Conservation (phyloP, 2,888 invertebrate species). For the Imbricaverruca yamaguchii region DNA sequence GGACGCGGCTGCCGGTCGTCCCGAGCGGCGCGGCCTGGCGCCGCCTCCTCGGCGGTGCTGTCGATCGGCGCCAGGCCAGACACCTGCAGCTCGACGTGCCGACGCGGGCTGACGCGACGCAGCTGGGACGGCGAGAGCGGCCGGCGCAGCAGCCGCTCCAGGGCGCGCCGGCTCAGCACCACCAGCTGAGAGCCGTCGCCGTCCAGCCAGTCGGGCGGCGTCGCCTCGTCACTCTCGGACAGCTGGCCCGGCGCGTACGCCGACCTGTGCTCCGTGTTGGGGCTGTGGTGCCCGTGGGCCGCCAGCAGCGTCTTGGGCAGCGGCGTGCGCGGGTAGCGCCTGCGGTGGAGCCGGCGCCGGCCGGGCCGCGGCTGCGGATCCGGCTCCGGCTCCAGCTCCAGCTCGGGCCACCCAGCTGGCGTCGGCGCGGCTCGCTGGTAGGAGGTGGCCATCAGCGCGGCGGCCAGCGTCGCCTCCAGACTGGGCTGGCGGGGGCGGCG, state of each 20-base stretch:
- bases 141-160: conserved; percentile 11
- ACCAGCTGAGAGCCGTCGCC: neutral
- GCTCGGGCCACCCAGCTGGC: neutral
- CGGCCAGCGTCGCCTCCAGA: neutral
- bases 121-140: neutral
- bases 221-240: neutral
- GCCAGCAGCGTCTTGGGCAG: neutral
- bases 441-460: neutral
- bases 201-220: neutral
- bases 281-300: neutral
- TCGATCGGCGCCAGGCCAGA: neutral
- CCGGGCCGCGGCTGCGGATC: neutral
- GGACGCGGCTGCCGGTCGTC: too few relatives aligned
- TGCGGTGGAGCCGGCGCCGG: neutral
- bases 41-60: too few relatives aligned
- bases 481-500: neutral
- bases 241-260: conserved; percentile 1
- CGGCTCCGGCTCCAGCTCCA: neutral
- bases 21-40: too few relatives aligned
- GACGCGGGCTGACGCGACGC: neutral
- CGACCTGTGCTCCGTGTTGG: neutral
- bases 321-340: neutral
- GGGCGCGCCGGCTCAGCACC: neutral
- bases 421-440: neutral
- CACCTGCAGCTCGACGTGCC: neutral